Conservation (phyloP, 2,797 vertebrate species). For the Manis pentadactyla region DNA sequence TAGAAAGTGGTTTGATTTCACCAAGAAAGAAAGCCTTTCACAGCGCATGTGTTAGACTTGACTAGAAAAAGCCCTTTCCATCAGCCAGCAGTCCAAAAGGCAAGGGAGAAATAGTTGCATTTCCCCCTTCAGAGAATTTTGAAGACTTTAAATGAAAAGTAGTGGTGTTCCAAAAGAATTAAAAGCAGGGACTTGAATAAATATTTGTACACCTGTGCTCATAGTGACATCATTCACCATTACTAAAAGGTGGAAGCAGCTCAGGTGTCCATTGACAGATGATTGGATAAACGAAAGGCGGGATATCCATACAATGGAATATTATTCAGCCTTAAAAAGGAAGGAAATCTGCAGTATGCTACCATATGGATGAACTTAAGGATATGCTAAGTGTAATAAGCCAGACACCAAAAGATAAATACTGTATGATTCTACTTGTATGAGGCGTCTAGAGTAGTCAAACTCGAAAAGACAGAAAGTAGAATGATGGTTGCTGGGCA, state of each 20-base stretch:
- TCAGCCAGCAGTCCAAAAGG: neutral
- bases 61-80: neutral
- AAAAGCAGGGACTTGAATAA: neutral
- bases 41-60: neutral
- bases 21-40: neutral
- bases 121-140: neutral
- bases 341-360: neutral
- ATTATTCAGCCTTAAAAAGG: neutral
- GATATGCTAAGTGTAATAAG: neutral
- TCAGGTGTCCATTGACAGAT: neutral
- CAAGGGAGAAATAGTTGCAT: neutral
- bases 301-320: neutral
- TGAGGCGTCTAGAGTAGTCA: neutral
- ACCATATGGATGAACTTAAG: neutral
- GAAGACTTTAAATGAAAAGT: neutral
- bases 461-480: neutral
- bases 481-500: no score
- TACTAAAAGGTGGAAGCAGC: neutral
- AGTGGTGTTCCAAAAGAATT: neutral
- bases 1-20: neutral
- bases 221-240: neutral
- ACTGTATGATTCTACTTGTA: neutral
- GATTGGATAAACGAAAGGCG: neutral
- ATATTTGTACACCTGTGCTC: neutral
- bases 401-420: neutral